A percentile compares a stretch with the other conserved stretches of the same genome.
phyloP scores from a whole-genome alignment of 2,797 vertebrate genomes.

The Buceros bicornis region DNA sequence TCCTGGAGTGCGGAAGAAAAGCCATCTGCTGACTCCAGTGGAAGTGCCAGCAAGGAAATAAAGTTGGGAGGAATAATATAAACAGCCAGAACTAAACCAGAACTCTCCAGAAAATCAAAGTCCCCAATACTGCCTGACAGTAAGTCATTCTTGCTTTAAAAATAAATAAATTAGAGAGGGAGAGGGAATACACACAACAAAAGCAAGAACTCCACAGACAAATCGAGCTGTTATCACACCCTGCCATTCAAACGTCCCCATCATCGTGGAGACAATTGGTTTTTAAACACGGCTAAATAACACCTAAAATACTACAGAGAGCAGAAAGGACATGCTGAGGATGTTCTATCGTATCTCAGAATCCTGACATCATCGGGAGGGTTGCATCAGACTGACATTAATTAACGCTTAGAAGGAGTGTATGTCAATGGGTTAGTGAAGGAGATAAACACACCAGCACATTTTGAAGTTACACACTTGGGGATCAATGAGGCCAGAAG shows the following conservation, averaged over 20 bases:
- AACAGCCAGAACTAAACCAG: background rate
- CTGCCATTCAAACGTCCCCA: background rate
- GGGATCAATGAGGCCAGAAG: background rate
- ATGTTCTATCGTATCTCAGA: background rate
- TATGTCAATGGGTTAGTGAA: background rate
- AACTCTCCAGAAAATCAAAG: constrained; percentile 30
- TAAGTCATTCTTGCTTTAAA: background rate
- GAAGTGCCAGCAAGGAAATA: constrained; percentile 34
- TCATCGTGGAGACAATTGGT: background rate
- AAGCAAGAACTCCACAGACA: background rate
- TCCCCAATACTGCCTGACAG: background rate
- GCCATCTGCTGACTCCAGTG: constrained; percentile 44
- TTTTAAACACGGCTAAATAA: background rate
- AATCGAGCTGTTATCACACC: background rate
- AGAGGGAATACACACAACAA: background rate
- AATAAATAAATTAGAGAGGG: background rate
- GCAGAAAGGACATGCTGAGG: background rate
- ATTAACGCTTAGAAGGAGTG: background rate
- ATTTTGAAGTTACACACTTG: background rate
- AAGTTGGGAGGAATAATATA: constrained; percentile 3
- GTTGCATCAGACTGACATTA: background rate
- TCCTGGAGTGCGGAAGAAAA: constrained; percentile 38
- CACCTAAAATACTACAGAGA: background rate
- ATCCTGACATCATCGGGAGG: background rate
- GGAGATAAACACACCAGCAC: background rate